Evolutionary conservation across 2,797 vertebrate species (phyloP).

Genomic region (Sebastes vulpes): DNA sequence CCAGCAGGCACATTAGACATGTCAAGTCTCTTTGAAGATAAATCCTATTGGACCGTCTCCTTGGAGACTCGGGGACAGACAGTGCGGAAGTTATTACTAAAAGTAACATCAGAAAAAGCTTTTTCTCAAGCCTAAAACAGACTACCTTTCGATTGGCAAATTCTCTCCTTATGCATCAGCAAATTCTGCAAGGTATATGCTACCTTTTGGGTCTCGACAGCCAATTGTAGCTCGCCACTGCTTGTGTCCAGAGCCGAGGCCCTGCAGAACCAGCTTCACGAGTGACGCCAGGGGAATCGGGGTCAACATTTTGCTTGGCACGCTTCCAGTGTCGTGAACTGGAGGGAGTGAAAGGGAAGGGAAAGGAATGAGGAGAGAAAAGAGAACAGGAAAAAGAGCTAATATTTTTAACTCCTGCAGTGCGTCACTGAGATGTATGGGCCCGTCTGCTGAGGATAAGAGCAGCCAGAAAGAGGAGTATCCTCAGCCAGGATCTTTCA

Average conservation of each 20-base stretch:
- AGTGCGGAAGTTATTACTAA: conserved; percentile 12
- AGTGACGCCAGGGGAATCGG: conserved; percentile 66
- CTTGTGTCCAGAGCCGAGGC: conserved; percentile 1
- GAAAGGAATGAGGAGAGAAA: conserved; percentile 54
- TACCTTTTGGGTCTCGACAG: conserved; percentile 38
- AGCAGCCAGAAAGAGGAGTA: conserved; percentile 22
- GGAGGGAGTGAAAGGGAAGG: conserved; percentile 63
- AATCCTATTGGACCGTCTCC: conserved; percentile 53
- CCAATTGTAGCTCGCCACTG: neutral
- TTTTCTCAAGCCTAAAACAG: neutral
- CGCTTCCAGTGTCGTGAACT: conserved; percentile 74
- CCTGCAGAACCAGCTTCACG: conserved; percentile 54
- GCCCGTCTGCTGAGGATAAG: conserved; percentile 40
- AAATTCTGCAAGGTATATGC: conserved; percentile 1
- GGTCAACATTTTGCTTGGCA: conserved; percentile 82
- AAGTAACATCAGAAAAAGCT: conserved; percentile 10
- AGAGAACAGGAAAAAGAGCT: conserved; percentile 59
- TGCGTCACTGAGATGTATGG: conserved; percentile 66
- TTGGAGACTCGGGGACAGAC: conserved; percentile 32
- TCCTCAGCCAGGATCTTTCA: conserved; percentile 22
- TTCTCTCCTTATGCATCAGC: neutral
- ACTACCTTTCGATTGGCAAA: neutral
- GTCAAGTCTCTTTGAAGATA: conserved; percentile 56
- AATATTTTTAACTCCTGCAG: conserved; percentile 77
- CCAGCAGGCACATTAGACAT: conserved; percentile 56